These are phyloP conservation scores for Dolichoris vasculosae DNA, from an alignment of 1,140 invertebrate species.

Conservation along the genomic window DNA sequence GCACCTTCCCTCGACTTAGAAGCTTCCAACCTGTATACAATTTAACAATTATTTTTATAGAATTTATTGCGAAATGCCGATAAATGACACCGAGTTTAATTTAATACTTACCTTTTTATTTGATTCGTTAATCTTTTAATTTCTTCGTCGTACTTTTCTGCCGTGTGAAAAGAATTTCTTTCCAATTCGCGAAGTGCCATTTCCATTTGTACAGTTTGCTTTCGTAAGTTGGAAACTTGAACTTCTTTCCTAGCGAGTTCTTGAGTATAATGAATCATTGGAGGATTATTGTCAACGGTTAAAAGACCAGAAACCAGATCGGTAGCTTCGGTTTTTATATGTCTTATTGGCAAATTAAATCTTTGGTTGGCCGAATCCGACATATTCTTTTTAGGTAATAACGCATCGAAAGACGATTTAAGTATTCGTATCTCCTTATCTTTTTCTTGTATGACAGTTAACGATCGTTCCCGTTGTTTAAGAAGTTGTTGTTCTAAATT, in stretches of 20 bases:
- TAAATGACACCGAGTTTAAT: neutral
- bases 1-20: constrained; percentile 88
- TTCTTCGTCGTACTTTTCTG: constrained; percentile 78
- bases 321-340: constrained; percentile 53
- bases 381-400: constrained; percentile 66
- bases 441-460: constrained; percentile 85
- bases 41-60: constrained; percentile 21
- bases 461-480: constrained; percentile 85
- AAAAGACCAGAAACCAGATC: constrained; percentile 68
- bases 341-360: constrained; percentile 42
- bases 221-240: constrained; percentile 83
- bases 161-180: constrained; percentile 75
- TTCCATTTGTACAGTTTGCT: constrained; percentile 83
- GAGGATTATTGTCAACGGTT: constrained; percentile 76
- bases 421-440: constrained; percentile 84
- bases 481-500: constrained; percentile 84
- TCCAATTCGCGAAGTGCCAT: constrained; percentile 80
- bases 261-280: constrained; percentile 89
- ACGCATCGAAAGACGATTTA: constrained; percentile 77
- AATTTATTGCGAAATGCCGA: neutral
- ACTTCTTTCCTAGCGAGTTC: constrained; percentile 88
- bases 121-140: constrained; percentile 74
- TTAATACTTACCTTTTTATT: constrained; percentile 68
- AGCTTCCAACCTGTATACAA: constrained; percentile 79
- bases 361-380: constrained; percentile 46